These are phyloP conservation scores for Dryococelus australis DNA, from an alignment of 2,888 invertebrate genomes.

Conservation along the genomic window DNA sequence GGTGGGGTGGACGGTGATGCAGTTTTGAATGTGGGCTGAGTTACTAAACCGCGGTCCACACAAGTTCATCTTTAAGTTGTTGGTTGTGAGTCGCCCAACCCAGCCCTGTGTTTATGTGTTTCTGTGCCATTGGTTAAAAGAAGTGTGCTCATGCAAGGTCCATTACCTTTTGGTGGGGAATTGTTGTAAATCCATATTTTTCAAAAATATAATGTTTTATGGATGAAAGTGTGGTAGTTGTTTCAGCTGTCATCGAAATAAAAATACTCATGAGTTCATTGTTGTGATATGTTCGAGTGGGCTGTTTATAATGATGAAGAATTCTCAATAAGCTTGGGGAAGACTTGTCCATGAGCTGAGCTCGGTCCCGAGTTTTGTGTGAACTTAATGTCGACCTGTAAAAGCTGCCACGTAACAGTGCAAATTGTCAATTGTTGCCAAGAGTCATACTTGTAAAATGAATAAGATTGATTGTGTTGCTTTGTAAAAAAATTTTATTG, in stretches of 20 bases:
- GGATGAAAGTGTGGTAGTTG: constrained; percentile 7
- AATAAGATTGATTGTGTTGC: constrained; percentile 21
- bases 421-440: constrained; percentile 8
- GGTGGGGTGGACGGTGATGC: not conserved
- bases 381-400: not conserved
- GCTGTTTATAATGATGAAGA: not conserved
- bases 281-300: not conserved
- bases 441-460: constrained; percentile 13
- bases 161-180: not conserved
- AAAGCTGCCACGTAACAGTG: not conserved
- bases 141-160: not conserved
- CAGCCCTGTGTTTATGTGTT: not conserved
- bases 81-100: too few relatives aligned
- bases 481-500: constrained; percentile 29
- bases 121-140: not conserved
- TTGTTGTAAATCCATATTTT: not conserved
- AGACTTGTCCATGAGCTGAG: not conserved
- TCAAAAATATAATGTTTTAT: not conserved
- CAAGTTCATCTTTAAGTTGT: too few relatives aligned
- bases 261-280: not conserved
- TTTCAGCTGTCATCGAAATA: constrained; percentile 4
- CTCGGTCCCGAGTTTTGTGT: not conserved
- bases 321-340: not conserved
- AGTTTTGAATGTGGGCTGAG: not conserved
- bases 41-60: not conserved